Base-by-base conservation (phyloP, 1,140 invertebrate species). In the Argopecten irradians region DNA sequence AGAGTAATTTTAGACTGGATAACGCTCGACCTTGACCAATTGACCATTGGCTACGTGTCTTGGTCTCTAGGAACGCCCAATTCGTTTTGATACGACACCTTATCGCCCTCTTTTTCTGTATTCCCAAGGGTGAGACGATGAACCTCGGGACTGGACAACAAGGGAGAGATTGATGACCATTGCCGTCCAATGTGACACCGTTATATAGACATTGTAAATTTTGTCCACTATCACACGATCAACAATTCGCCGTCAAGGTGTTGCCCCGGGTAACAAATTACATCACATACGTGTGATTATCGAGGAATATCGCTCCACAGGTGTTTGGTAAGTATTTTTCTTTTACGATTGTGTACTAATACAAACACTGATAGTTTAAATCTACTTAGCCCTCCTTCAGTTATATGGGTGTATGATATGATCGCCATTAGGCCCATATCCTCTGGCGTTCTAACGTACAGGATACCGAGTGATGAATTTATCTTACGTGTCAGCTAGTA, bases 111-210 rank as follows among this genome's bases (percentile, higher is more conserved):
- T 16, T 46, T 71, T n/a, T 71, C 2, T n/a, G n/a, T 71, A 71
- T 71, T 71, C 55, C 28, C 55, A 71, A n/a, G n/a, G 55, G 55
- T 71, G 55, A 71, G 55, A 71, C 55, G 55, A n/a, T n/a, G n/a
- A 28, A n/a, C n/a, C 8, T 28, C n/a, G 2, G 2, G 55, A 71
- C 55, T 71, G 55, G 55, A 71, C 55, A 71, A 71, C 55, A 71
- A n/a, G 13, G 8, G 55, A 3, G 5, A 71, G 55, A 71, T 71
- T 71, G 55, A 71, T 71, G 22, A n/a, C 55, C 55, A 71, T 14
- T 46, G 43, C 43, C 43, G 43, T 46, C 19, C 43, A 46, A 71
- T n/a, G n/a, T 71, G 55, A 28, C n/a, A 28, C n/a, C 5, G 55
- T 16, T 71, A 71, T 28, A 71, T 71, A n/a, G 55, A 71, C 55